Evolutionary conservation across 2,113 vertebrate genomes (phyloP), one percentile per base, ranked within the genome.

Genomic region (Misgurnus anguillicaudatus): DNA sequence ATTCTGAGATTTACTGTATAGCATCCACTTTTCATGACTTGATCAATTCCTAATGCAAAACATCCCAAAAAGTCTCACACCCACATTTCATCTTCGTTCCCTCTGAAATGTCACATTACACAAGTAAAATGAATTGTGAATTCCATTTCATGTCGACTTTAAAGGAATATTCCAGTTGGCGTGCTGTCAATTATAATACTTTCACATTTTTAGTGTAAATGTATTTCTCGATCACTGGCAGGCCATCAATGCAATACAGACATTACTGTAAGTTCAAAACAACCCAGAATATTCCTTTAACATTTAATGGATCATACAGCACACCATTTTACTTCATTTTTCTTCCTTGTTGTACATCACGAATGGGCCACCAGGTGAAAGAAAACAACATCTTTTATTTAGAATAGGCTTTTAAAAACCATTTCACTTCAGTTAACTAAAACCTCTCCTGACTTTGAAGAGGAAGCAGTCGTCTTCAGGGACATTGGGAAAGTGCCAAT

Each of bases 371-470:
- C 24, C 47, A 51, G 47, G 61, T 76, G 45, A 76, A 76, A 53
- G 60, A 76, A 64, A 63, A 76, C 24, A 53, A 51, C 42, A 47
- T 47, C 0, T 62, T 47, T 62, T 74, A 74, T 74, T 74, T 47
- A 83, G 60, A 48, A 38, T 57, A 47, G 21, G 72, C 71, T 68
- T 68, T 38, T 75, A 64, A 42, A 19, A 84, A 70, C 63, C 67
- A 70, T 75, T 84, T 66, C 75, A 71, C 64, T 79, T 64, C 51
- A 68, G 74, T 64, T 48, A 47, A 81, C 64, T 75, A 17, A 81
- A 81, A 65, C 17, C 61, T 72, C 62, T 53, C 10, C 53, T 67
- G 17, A 39, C 41, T 6, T 55, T 48, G 9, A 48, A 78, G 62
- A 48, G 67, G 9, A 75, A 45, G 53, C 19, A 53, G n/a, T 10